These are phyloP conservation scores for Chaenogobius annularis DNA, from an alignment of 2,113 vertebrate genomes.

Conservation along the genomic window DNA sequence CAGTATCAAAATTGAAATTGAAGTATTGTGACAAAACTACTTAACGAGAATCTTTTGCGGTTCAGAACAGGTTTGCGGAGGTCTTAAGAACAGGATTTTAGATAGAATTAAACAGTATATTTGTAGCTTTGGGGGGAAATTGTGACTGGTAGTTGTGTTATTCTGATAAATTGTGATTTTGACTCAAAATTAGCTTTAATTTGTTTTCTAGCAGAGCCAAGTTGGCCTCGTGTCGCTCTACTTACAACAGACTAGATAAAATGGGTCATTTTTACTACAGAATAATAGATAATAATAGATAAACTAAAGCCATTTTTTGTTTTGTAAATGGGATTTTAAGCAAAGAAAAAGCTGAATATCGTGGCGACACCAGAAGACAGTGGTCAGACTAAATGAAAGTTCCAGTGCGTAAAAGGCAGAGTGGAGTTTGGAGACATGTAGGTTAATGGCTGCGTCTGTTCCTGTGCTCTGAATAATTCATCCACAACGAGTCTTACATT, in stretches of 20 bases:
- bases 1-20: no score
- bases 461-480: slow-evolving; percentile 72
- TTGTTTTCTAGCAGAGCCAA: no score
- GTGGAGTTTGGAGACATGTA: slow-evolving; percentile 51
- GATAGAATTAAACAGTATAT: no score
- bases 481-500: slow-evolving; percentile 55
- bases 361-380: neutral
- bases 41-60: no score
- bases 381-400: neutral
- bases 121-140: no score
- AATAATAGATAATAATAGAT: no score
- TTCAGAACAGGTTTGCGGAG: no score
- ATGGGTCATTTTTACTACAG: neutral
- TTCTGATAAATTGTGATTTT: no score
- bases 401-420: neutral
- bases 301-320: neutral
- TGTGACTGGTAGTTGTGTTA: no score
- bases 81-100: no score
- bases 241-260: neutral
- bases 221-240: no score
- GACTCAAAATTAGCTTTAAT: neutral
- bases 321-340: neutral
- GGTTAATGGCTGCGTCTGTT: slow-evolving; percentile 66
- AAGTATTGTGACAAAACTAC: no score
- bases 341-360: neutral